phyloP scores from a whole-genome alignment of 2,113 vertebrate species.

The Benitochromis conjunctus region DNA sequence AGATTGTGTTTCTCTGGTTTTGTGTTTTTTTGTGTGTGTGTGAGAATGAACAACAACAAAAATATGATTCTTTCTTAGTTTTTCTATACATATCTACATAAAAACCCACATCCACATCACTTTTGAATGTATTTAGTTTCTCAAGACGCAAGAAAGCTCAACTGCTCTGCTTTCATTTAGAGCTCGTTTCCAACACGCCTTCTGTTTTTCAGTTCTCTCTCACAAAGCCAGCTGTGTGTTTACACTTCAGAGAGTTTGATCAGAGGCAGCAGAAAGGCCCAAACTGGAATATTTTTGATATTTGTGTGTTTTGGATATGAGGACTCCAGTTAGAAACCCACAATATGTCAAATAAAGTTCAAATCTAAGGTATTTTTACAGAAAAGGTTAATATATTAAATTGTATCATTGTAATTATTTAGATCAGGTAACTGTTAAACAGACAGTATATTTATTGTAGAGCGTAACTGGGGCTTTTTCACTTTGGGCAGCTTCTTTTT shows the following conservation, averaged over 20 bases:
- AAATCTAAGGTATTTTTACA: neutral
- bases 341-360: neutral
- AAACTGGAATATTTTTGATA: constrained; percentile 54
- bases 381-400: neutral
- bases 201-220: neutral
- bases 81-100: neutral
- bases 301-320: constrained; percentile 17
- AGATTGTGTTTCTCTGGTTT: neutral
- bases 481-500: neutral
- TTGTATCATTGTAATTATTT: neutral
- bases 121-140: constrained; percentile 27
- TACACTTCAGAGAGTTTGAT: neutral
- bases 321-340: neutral
- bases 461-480: neutral
- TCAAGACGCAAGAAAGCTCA: neutral
- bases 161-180: neutral
- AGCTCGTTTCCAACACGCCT: neutral
- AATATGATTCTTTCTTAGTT: neutral
- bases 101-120: neutral
- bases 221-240: constrained; percentile 36
- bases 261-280: constrained; percentile 11
- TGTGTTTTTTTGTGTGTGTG: neutral
- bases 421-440: neutral
- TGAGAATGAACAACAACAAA: neutral
- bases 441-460: neutral